phyloP scores from a whole-genome alignment of 2,888 invertebrate species.

The Eristalinus sepulchralis region DNA sequence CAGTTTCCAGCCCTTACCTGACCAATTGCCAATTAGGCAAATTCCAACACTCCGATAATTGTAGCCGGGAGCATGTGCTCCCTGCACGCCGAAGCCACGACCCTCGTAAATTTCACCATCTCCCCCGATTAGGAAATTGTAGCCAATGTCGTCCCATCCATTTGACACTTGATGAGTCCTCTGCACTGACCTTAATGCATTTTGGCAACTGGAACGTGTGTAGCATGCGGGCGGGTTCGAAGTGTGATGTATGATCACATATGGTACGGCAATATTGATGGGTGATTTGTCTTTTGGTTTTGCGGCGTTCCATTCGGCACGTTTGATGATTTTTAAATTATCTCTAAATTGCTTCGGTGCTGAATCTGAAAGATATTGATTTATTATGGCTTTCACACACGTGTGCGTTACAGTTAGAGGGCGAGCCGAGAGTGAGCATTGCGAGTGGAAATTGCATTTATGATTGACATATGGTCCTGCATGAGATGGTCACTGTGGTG shows the following conservation, averaged over 20 bases:
- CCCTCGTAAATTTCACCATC: slow-evolving; percentile 86
- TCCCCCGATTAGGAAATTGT: slow-evolving; percentile 85
- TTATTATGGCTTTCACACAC: background rate
- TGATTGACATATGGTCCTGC: background rate
- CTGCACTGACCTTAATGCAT: slow-evolving; percentile 84
- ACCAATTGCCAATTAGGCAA: slow-evolving; percentile 83
- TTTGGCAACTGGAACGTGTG: slow-evolving; percentile 81
- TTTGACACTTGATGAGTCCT: slow-evolving; percentile 82
- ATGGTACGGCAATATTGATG: slow-evolving; percentile 82
- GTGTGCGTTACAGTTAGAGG: background rate
- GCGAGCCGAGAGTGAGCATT: background rate
- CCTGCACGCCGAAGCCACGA: slow-evolving; percentile 84
- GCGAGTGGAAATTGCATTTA: background rate
- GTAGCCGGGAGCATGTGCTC: slow-evolving; percentile 85
- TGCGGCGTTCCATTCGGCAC: slow-evolving; percentile 83
- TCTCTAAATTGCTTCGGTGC: slow-evolving; percentile 36
- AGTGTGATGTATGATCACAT: slow-evolving; percentile 86
- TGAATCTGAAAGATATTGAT: slow-evolving; percentile 22
- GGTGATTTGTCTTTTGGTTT: slow-evolving; percentile 80
- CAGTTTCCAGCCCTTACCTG: slow-evolving; percentile 52
- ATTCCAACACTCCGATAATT: slow-evolving; percentile 85
- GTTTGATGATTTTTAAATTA: slow-evolving; percentile 74
- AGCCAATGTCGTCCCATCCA: slow-evolving; percentile 85
- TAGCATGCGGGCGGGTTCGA: slow-evolving; percentile 83
- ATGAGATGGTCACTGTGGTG: background rate